Evolutionary conservation across 2,888 invertebrate species (phyloP).

Genomic region (Copidosoma aretas): DNA sequence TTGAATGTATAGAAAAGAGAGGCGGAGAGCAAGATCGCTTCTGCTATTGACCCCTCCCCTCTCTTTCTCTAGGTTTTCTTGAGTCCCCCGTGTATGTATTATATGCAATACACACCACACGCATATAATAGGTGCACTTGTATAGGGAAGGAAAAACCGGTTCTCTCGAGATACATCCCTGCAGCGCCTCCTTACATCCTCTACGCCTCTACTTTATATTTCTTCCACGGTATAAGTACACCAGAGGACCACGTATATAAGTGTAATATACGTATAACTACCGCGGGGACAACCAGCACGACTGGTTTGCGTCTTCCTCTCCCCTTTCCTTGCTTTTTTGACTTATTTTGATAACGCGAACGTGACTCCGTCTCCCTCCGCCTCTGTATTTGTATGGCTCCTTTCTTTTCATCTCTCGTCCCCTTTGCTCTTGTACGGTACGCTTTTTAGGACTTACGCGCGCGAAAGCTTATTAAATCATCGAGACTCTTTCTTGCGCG

Average conservation of each 20-base stretch:
- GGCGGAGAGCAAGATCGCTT: no score
- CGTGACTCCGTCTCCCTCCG: neutral
- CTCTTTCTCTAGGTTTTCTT: neutral
- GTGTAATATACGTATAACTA: neutral
- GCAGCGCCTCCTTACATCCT: neutral
- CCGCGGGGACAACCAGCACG: constrained; percentile 44
- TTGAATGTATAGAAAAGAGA: no score
- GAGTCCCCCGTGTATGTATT: no score
- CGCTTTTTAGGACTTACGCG: neutral
- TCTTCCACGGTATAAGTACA: neutral
- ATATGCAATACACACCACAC: no score
- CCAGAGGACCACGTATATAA: constrained; percentile 15
- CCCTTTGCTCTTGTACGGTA: neutral
- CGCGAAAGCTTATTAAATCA: neutral
- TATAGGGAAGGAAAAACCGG: constrained; percentile 19
- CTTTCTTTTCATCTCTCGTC: neutral
- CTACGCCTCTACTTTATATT: neutral
- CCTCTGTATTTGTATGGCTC: no score
- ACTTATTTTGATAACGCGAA: neutral
- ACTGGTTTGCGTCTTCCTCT: constrained; percentile 55
- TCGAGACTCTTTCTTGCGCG: neutral
- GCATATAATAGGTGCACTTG: no score
- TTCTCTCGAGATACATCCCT: constrained; percentile 20
- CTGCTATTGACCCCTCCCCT: constrained; percentile 38
- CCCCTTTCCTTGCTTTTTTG: neutral